Evolutionary conservation across 2,888 invertebrate species (phyloP).

Genomic region (Tetanocera ferruginea): DNA sequence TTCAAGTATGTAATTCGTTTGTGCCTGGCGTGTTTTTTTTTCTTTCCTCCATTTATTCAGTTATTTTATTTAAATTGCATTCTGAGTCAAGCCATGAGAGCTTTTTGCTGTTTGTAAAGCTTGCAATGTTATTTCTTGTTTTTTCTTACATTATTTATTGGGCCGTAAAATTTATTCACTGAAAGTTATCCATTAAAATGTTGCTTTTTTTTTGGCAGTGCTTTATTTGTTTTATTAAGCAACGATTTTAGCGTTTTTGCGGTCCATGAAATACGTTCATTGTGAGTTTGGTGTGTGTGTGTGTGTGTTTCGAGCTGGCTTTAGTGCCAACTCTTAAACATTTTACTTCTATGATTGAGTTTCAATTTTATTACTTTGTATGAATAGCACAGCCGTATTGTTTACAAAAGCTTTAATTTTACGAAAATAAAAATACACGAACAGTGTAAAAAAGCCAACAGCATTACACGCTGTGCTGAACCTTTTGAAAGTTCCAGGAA

Average conservation of each 20-base stretch:
- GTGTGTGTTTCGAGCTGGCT: not conserved
- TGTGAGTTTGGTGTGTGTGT: not conserved
- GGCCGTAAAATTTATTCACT: conserved; percentile 25
- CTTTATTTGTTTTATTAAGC: not conserved
- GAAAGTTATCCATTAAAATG: conserved; percentile 13
- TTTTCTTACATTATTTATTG: conserved; percentile 2
- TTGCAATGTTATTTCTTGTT: not conserved
- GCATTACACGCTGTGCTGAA: too few species aligned
- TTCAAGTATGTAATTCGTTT: conserved; percentile 30
- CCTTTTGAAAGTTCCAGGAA: too few species aligned
- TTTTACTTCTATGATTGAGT: not conserved
- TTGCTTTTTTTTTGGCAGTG: not conserved
- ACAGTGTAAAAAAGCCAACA: too few species aligned
- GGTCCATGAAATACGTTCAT: not conserved
- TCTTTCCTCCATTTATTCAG: not conserved
- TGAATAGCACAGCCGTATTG: too few species aligned
- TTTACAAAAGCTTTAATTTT: too few species aligned
- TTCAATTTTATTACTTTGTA: not conserved
- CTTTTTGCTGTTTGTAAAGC: not conserved
- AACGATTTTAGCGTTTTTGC: conserved; percentile 9
- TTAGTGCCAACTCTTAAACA: not conserved
- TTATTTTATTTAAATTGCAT: conserved; percentile 27
- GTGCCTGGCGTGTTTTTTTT: conserved; percentile 1
- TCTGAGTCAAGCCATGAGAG: not conserved
- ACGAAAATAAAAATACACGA: too few species aligned